Evolutionary conservation across 2,888 invertebrate species (phyloP).

Genomic region (Sabatieria punctata): DNA sequence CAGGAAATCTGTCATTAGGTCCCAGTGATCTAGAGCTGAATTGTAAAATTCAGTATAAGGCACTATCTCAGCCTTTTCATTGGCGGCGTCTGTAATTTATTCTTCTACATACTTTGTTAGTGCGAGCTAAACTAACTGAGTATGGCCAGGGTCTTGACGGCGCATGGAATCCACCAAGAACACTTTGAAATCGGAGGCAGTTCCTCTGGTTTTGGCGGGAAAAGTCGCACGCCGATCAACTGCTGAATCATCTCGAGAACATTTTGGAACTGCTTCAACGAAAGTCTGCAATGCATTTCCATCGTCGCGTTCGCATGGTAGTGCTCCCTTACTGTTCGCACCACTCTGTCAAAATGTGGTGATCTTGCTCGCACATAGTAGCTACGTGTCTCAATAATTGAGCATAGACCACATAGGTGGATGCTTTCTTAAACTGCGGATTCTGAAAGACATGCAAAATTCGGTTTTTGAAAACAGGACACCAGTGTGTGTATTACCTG

Average conservation of each 20-base stretch:
- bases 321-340: conserved; percentile 38
- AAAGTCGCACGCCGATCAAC: conserved; percentile 44
- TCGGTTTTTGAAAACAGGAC: too few relatives aligned
- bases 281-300: conserved; percentile 33
- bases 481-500: too few relatives aligned
- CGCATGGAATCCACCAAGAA: conserved; percentile 47
- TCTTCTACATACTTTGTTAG: not conserved
- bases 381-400: conserved; percentile 44
- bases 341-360: conserved; percentile 45
- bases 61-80: conserved; percentile 38
- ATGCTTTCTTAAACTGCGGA: conserved; percentile 42
- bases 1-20: conserved; percentile 45
- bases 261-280: conserved; percentile 37
- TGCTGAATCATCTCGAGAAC: conserved; percentile 41
- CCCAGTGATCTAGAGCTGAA: conserved; percentile 43
- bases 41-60: conserved; percentile 45
- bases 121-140: conserved; percentile 37
- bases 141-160: conserved; percentile 43
- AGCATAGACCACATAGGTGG: conserved; percentile 44
- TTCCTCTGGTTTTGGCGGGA: conserved; percentile 42
- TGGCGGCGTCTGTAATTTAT: conserved; percentile 37
- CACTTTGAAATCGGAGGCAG: conserved; percentile 40
- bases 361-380: conserved; percentile 41
- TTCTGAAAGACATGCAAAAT: conserved; percentile 41
- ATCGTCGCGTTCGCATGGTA: not conserved